Evolutionary conservation across 2,113 vertebrate species (phyloP).

Genomic region (Mus musculus): GRCm39 chr14:27395001-27395500

Average conservation of each 20-base stretch:
- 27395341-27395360: not conserved
- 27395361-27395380: slow-evolving; percentile 11
- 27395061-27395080: slow-evolving; percentile 59
- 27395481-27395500: not conserved
- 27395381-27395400: slow-evolving; percentile 4
- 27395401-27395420: not conserved
- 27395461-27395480: not conserved
- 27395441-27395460: not conserved
- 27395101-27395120: slow-evolving; percentile 58
- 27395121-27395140: slow-evolving; percentile 2
- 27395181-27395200: not conserved
- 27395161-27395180: not conserved
- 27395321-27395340: not conserved
- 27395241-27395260: not conserved
- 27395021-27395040: slow-evolving; percentile 78
- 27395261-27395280: not conserved
- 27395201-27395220: slow-evolving; percentile 16
- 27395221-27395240: slow-evolving; percentile 11
- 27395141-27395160: slow-evolving; percentile 28
- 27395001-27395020: slow-evolving; percentile 76
- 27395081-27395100: slow-evolving; percentile 52
- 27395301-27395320: slow-evolving; percentile 13
- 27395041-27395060: slow-evolving; percentile 75
- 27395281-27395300: slow-evolving; percentile 28
- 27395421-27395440: not conserved